Evolutionary conservation across 2,888 invertebrate species (phyloP).

Genomic region (Apotomis capreana): DNA sequence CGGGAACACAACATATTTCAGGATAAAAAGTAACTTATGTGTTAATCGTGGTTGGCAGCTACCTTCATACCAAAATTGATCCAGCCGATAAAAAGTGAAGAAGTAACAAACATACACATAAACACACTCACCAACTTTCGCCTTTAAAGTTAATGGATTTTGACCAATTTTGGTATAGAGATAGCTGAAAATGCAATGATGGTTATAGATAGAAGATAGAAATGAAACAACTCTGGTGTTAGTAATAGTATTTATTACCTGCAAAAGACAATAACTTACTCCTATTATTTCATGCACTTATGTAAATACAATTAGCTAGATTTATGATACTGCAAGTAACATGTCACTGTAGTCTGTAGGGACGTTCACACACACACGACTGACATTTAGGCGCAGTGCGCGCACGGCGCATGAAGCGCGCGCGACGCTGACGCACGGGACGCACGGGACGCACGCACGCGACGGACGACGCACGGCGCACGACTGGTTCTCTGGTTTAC

Average conservation of each 20-base stretch:
- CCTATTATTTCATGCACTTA: conserved; percentile 78
- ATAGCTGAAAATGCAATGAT: too few relatives aligned
- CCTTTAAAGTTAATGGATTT: too few relatives aligned
- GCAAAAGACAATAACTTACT: conserved; percentile 79
- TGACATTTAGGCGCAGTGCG: conserved; percentile 55
- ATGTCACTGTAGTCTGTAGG: conserved; percentile 73
- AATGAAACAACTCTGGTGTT: conserved; percentile 60
- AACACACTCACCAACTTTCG: background rate
- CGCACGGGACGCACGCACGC: background rate
- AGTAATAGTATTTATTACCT: conserved; percentile 81
- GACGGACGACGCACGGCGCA: background rate
- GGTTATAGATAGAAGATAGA: conserved; percentile 19
- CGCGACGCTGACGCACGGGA: background rate
- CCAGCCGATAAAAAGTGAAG: too few relatives aligned
- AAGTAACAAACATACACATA: too few relatives aligned
- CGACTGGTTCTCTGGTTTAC: conserved; percentile 52
- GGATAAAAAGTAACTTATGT: too few relatives aligned
- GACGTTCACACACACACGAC: conserved; percentile 73
- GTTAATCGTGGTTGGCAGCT: too few relatives aligned
- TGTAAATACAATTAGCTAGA: conserved; percentile 82
- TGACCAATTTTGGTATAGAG: too few relatives aligned
- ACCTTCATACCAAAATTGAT: too few relatives aligned
- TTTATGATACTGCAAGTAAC: conserved; percentile 63
- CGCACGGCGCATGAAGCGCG: conserved; percentile 41
- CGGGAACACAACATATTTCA: too few relatives aligned